Evolutionary conservation across 2,888 invertebrate species (phyloP).

Genomic region (Tryphoninae sp.): DNA sequence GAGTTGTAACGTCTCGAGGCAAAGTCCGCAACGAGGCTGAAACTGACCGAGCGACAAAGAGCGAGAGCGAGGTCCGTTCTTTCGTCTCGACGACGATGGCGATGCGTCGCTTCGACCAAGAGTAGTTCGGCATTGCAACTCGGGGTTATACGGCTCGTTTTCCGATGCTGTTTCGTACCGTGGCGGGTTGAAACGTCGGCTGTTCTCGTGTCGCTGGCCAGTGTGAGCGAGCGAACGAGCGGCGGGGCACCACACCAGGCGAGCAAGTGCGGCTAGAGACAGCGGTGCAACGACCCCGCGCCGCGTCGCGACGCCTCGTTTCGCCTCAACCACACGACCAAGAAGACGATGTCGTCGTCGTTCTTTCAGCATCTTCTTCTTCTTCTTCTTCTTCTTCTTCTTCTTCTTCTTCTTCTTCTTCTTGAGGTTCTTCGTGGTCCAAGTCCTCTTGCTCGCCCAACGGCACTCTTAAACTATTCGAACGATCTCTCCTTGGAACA

Average conservation of each 20-base stretch:
- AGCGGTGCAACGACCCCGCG: slow-evolving; percentile 64
- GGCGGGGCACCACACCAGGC: background rate
- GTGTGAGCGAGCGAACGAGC: slow-evolving; percentile 7
- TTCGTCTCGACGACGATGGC: background rate
- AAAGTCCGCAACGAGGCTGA: slow-evolving; percentile 50
- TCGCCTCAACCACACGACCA: slow-evolving; percentile 65
- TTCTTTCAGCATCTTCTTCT: slow-evolving; percentile 52
- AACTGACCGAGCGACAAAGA: slow-evolving; percentile 17
- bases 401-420: slow-evolving; percentile 37
- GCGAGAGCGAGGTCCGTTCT: slow-evolving; percentile 35
- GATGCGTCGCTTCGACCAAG: slow-evolving; percentile 16
- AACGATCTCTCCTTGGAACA: slow-evolving; percentile 3
- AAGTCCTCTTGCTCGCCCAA: background rate
- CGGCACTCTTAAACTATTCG: slow-evolving; percentile 1
- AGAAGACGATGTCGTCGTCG: slow-evolving; percentile 61
- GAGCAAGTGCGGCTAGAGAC: slow-evolving; percentile 51
- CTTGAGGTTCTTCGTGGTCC: slow-evolving; percentile 23
- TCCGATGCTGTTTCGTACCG: slow-evolving; percentile 15
- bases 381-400: slow-evolving; percentile 38
- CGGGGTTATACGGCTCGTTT: slow-evolving; percentile 25
- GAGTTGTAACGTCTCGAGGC: slow-evolving; percentile 41
- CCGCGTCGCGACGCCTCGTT: slow-evolving; percentile 72
- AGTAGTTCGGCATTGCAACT: background rate
- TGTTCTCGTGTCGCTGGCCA: background rate
- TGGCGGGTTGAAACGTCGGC: slow-evolving; percentile 2